Evolutionary conservation across 2,113 vertebrate genomes (phyloP), one percentile per base, ranked within the genome.

Genomic region (Rhinolophus ferrumequinum): DNA sequence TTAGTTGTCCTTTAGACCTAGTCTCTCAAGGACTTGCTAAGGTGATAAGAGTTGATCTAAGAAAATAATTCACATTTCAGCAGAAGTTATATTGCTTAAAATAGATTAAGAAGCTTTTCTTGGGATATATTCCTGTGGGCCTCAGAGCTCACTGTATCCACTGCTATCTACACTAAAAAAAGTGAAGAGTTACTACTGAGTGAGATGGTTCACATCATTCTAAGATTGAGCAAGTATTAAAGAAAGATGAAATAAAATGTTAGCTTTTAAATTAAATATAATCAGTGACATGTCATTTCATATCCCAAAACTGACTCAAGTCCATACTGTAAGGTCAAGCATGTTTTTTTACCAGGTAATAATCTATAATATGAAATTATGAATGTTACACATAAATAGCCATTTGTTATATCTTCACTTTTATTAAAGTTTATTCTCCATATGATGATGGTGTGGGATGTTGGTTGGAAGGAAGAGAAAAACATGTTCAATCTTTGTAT

Each of bases 231-330:
- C 5, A 66, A 72, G 8, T 81, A 9, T 66, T 22, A 90, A 38
- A 73, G 67, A 76, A 72, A 19, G 8, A 95, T 70, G 2, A 69
- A 58, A 6, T 14, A 11, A 89, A 94, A 82, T 33, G 14, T 58
- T 95, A 72, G 10, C 18, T 79, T 87, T 93, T 60, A 83, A 91
- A 91, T 93, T 88, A 95, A 58, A 84, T 28, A 33, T 64, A 64
- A 54, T 73, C 47, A 77, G 13, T 95, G 30, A 47, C 6, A 47
- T 66, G 22, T 33, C 16, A 72, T 88, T 94, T 93, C 52, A 72
- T 60, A 77, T 66, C 41, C 54, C 64, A 54, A 79, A 83, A 60
- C 24, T 62, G 15, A 77, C 22, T 90, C 5, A 26, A 38, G 12
- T 8, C 1, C 10, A 60, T 52, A 75, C 4, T 56, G 9, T 62